A percentile compares a stretch with the other conserved stretches of the same genome.
Conservation (phyloP, 2,797 vertebrate genomes). For the Lophura swinhoii region DNA sequence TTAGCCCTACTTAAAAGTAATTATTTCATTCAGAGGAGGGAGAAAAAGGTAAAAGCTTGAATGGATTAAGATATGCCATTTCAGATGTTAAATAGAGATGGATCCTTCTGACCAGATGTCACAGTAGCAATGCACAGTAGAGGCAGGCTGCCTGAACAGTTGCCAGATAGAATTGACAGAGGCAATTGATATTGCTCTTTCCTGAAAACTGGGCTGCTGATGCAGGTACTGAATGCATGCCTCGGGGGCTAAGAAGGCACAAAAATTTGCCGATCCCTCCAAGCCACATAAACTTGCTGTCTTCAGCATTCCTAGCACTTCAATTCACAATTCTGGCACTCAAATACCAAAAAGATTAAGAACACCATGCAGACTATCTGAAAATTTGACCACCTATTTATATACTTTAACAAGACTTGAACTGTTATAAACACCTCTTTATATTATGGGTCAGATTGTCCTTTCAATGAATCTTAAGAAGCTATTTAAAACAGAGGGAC, state of each 20-base stretch:
- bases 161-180: background rate
- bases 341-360: background rate
- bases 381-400: background rate
- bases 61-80: background rate
- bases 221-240: background rate
- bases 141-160: background rate
- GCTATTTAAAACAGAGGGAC: background rate
- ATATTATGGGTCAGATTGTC: background rate
- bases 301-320: background rate
- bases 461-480: constrained; percentile 30
- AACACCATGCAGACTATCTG: background rate
- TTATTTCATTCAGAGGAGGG: background rate
- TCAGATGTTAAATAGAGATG: background rate
- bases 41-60: background rate
- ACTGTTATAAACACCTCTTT: background rate
- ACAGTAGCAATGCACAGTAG: background rate
- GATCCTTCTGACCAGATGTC: background rate
- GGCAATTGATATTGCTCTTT: background rate
- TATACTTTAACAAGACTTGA: background rate
- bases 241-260: background rate
- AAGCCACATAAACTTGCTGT: background rate
- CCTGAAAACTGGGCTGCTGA: background rate
- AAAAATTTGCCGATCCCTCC: background rate
- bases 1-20: background rate
- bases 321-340: background rate